Base-by-base conservation (phyloP, 2,113 vertebrate species). In the Raphicerus campestris region DNA sequence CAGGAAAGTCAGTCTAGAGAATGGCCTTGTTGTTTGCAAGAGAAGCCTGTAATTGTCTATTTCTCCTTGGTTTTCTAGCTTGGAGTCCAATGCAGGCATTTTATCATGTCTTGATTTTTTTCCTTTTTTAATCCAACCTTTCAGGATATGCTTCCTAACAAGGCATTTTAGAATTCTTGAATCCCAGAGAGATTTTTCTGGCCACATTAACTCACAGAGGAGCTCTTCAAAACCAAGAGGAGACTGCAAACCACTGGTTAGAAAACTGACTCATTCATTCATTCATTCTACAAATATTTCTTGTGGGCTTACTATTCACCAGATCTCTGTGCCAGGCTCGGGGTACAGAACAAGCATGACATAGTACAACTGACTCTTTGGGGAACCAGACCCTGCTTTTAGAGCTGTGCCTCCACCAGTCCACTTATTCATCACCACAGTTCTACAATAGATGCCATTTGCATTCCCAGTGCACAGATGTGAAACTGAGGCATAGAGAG, bases 111-210 rank as follows among this genome's bases (percentile, higher is more conserved):
- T 95, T 42, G 78, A 77, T 86, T 89, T 94, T 60, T 20, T 55
- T 53, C 10, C 24, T 78, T 77, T 95, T 93, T 93, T 51, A 96
- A 92, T 93, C 84, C 49, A 96, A 19, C 51, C 66, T 92, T 94
- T 87, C 26, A 84, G 66, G 78, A 94, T 45, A 42, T 61, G 61
- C 70, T 95, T 97, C 61, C 61, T 89, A 97, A 55, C 30, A 60
- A 93, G 53, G 60, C 94, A 94, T 70, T 90, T 93, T 93, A 73
- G 89, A 96, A 96, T 97, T 96, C 45, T 89, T 91, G 94, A 93
- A 95, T 97, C 91, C 93, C 91, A 88, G 89, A 94, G 95, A 96
- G 55, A 61, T 77, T 96, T 93, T 97, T 88, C 93, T 93, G 82
- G 89, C 94, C 89, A 90, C 81, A 73, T 88, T 49, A 91, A 66